Evolutionary conservation across 2,888 invertebrate species (phyloP).

Genomic region (Anarsia innoxiella): DNA sequence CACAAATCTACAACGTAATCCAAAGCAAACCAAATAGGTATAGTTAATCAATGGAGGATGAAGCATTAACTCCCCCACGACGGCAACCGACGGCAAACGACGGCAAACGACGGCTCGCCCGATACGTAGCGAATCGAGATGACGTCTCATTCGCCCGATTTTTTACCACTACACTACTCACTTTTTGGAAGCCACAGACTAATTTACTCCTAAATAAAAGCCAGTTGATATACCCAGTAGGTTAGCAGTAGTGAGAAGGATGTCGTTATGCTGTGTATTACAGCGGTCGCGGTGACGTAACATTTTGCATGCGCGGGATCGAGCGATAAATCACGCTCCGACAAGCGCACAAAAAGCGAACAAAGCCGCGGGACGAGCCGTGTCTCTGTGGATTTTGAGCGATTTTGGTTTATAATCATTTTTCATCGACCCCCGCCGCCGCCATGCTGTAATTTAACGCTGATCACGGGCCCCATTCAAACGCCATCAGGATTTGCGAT

Average conservation of each 20-base stretch:
- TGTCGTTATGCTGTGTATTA: neutral
- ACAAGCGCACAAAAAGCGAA: slow-evolving; percentile 68
- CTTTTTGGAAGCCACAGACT: too few relatives aligned
- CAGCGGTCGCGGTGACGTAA: slow-evolving; percentile 47
- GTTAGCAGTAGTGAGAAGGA: neutral
- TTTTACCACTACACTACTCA: slow-evolving; percentile 50
- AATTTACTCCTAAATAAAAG: too few relatives aligned
- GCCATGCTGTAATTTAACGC: slow-evolving; percentile 48
- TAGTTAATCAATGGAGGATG: slow-evolving; percentile 63
- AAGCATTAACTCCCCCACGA: slow-evolving; percentile 55
- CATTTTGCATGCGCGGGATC: slow-evolving; percentile 62
- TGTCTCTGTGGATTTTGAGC: slow-evolving; percentile 70
- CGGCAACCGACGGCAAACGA: too few relatives aligned
- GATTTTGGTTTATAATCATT: slow-evolving; percentile 68
- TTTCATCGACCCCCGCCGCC: slow-evolving; percentile 42
- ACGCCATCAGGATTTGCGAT: slow-evolving; percentile 17
- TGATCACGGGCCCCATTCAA: slow-evolving; percentile 36
- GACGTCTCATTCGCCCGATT: slow-evolving; percentile 71
- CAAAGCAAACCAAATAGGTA: slow-evolving; percentile 52
- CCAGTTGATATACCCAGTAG: too few relatives aligned
- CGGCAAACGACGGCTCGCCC: too few relatives aligned
- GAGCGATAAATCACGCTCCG: slow-evolving; percentile 54
- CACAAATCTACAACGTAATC: slow-evolving; percentile 27
- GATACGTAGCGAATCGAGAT: slow-evolving; percentile 65
- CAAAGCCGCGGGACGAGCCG: slow-evolving; percentile 71